Base-by-base conservation (phyloP, 2,888 invertebrate species). In the Heterodera filipjevi region DNA sequence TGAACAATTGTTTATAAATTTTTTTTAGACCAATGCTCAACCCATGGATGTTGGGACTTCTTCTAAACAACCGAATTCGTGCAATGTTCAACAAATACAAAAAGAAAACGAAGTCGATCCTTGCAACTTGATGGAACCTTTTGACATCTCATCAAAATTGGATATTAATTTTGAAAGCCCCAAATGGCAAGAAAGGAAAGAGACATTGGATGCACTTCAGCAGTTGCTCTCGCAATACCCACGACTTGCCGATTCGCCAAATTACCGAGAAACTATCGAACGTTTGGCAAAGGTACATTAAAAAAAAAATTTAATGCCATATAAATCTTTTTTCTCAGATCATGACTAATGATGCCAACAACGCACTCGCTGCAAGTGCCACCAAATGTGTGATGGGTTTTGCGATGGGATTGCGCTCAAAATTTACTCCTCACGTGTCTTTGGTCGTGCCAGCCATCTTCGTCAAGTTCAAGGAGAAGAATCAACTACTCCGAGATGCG, bases 141-240 rank as follows among this genome's bases (percentile, higher is more conserved):
- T 98, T 53, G 96, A 99, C 89, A 94, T 99, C 83, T 90, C 98
- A 0, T 93, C 95, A 0, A 94, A 95, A 89, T 90, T 99, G 53
- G 96, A 97, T 0, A 95, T 95, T 90, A 95, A 97, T 90, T 98
- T 97, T 90, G 95, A 93, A 89, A 94, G 94, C 0, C 97, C 96
- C 94, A 98, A 98, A 89, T 99, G 98, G 98, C 95, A 95, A 89
- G 95, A 97, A 77, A 92, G 98, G 46, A 96, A 96, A 89, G 96
- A 96, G 95, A 90, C 97, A 95, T 89, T 99, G 96, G 98, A 95
- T 95, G 89, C 39, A 19, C 46, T 86, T 19, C 53, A 79, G 46
- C 77, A 72, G 19, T 32, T 79, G 27, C 89, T 94, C 8, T 39
- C 39, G 39, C 89, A 91, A 46, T 92, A 92, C 88, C 95, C 94